Conservation (phyloP, 2,113 vertebrate species). For the Suricata suricatta region DNA sequence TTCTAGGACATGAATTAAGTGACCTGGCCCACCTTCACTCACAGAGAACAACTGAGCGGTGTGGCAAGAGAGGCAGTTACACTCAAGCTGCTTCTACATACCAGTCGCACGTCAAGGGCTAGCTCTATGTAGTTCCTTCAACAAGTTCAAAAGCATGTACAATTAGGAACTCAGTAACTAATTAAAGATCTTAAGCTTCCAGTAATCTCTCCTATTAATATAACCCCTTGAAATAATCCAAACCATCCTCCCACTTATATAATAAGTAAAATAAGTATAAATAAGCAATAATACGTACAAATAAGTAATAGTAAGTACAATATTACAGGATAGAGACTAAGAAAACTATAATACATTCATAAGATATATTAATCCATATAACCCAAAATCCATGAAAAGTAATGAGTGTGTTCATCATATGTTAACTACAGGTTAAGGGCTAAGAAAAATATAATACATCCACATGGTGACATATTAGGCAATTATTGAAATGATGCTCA, state of each 20-base stretch:
- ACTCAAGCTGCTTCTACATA: not conserved
- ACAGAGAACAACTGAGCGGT: not conserved
- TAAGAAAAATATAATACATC: not conserved
- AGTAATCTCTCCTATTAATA: not conserved
- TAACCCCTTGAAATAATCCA: not conserved
- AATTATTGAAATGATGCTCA: slow-evolving; percentile 12
- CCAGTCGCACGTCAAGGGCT: not conserved
- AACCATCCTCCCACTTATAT: not conserved
- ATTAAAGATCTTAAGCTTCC: not conserved
- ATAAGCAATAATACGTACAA: not conserved
- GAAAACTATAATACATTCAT: not conserved
- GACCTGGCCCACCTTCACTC: not conserved
- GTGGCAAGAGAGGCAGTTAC: not conserved
- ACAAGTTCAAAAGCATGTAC: not conserved
- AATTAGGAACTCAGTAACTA: not conserved
- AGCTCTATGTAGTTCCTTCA: not conserved
- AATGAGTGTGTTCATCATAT: not conserved
- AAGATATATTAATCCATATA: not conserved
- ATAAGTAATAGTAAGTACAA: not conserved
- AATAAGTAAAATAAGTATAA: not conserved
- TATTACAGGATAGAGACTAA: not conserved
- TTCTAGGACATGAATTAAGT: not conserved
- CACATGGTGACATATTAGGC: not conserved
- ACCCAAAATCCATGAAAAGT: not conserved
- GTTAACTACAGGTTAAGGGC: not conserved